phyloP scores from a whole-genome alignment of 2,113 vertebrate genomes.

The Thomomys bottae region DNA sequence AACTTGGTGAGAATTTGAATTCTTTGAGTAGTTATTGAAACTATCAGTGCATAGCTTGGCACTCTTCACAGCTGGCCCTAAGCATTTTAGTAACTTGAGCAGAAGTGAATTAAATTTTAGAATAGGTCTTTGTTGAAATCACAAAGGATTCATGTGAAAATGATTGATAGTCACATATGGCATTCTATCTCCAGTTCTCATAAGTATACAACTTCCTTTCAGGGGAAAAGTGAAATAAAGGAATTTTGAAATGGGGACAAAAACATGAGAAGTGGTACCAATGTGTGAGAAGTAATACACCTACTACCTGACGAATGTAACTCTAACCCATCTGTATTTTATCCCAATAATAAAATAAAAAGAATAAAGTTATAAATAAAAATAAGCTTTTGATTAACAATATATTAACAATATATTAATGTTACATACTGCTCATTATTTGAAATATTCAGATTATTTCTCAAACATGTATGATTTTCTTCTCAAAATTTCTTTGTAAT shows the following conservation, averaged over 20 bases:
- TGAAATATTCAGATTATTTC: background rate
- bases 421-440: background rate
- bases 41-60: background rate
- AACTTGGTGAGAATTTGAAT: conserved; percentile 1
- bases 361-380: too few relatives aligned
- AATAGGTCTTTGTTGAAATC: conserved; percentile 48
- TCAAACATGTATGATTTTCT: background rate
- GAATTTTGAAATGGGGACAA: background rate
- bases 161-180: background rate
- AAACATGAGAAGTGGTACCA: too few relatives aligned
- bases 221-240: conserved; percentile 35
- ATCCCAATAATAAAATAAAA: too few relatives aligned
- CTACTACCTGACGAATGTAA: too few relatives aligned
- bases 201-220: background rate
- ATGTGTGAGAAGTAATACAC: too few relatives aligned
- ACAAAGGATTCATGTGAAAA: conserved; percentile 18
- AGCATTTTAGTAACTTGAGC: background rate
- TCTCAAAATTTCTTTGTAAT: background rate
- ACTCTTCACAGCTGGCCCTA: background rate
- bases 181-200: background rate
- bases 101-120: background rate
- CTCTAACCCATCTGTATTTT: too few relatives aligned
- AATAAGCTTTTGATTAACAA: too few relatives aligned
- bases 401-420: background rate
- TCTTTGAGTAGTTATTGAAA: background rate